Evolutionary conservation across 2,113 vertebrate species (phyloP).

Genomic region (Nothobranchius furzeri): DNA sequence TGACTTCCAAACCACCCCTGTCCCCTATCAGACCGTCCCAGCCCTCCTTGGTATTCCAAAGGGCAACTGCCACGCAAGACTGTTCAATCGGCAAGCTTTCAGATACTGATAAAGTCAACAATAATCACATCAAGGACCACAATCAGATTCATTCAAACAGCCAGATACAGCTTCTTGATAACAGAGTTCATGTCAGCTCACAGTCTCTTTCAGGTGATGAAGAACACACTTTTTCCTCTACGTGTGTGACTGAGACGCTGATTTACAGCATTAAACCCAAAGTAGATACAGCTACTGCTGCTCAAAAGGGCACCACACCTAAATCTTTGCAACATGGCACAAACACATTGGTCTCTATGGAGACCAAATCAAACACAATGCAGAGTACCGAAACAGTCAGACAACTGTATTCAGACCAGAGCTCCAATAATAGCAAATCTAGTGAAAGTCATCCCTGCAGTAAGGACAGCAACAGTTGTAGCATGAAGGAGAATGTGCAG

Average conservation of each 20-base stretch:
- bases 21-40: slow-evolving; percentile 2
- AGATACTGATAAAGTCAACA: slow-evolving; percentile 24
- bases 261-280: slow-evolving; percentile 58
- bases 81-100: slow-evolving; percentile 16
- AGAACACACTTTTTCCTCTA: slow-evolving; percentile 6
- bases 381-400: slow-evolving; percentile 11
- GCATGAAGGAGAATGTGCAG: slow-evolving; percentile 36
- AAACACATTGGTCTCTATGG: slow-evolving; percentile 24
- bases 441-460: slow-evolving; percentile 28
- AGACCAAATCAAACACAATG: slow-evolving; percentile 18
- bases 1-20: slow-evolving; percentile 7
- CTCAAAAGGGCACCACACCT: slow-evolving; percentile 24
- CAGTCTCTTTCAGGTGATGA: slow-evolving; percentile 28
- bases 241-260: slow-evolving; percentile 63
- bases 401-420: slow-evolving; percentile 34
- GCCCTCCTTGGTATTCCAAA: slow-evolving; percentile 19
- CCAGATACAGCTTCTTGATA: slow-evolving; percentile 48
- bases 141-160: slow-evolving; percentile 9
- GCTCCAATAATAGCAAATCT: slow-evolving; percentile 44
- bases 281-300: slow-evolving; percentile 3
- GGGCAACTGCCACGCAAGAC: slow-evolving; percentile 13
- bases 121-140: slow-evolving; percentile 10
- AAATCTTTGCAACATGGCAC: slow-evolving; percentile 16
- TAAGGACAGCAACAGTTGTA: slow-evolving; percentile 22
- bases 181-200: slow-evolving; percentile 49